Evolutionary conservation across 2,888 invertebrate species (phyloP).

Genomic region (Steromphala cineraria): DNA sequence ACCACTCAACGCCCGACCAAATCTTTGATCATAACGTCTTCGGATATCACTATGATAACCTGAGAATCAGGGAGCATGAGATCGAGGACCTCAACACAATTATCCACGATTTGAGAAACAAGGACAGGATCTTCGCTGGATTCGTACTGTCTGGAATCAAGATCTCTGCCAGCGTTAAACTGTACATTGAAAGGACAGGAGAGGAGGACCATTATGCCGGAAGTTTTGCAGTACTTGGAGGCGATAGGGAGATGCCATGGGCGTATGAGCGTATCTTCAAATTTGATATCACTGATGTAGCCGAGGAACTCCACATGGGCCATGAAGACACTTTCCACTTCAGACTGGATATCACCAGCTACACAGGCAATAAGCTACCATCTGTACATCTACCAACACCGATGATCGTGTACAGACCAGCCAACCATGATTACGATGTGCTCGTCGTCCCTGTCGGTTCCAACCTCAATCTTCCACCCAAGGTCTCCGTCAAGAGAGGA

Average conservation of each 20-base stretch:
- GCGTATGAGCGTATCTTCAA: constrained; percentile 42
- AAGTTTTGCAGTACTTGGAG: constrained; percentile 40
- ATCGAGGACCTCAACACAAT: constrained; percentile 32
- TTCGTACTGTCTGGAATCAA: constrained; percentile 37
- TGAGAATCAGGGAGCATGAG: constrained; percentile 38
- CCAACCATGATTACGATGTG: constrained; percentile 30
- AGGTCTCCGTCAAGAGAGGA: constrained; percentile 37
- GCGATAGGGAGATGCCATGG: constrained; percentile 46
- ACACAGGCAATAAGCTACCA: constrained; percentile 28
- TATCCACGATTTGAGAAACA: constrained; percentile 23
- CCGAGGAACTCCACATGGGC: not conserved
- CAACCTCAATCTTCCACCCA: constrained; percentile 2
- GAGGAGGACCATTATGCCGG: constrained; percentile 27
- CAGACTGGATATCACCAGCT: constrained; percentile 22
- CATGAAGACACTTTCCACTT: constrained; percentile 28
- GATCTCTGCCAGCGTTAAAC: constrained; percentile 24
- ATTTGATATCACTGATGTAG: constrained; percentile 39
- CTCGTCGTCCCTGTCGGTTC: constrained; percentile 24
- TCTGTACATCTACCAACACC: constrained; percentile 18
- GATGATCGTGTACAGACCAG: constrained; percentile 31
- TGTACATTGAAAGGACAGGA: not conserved
- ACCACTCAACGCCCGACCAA: constrained; percentile 26
- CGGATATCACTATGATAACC: constrained; percentile 41
- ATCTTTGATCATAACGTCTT: constrained; percentile 31
- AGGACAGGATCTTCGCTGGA: constrained; percentile 37